Conservation (phyloP, 2,797 vertebrate genomes). For the Hipposideros larvatus region DNA sequence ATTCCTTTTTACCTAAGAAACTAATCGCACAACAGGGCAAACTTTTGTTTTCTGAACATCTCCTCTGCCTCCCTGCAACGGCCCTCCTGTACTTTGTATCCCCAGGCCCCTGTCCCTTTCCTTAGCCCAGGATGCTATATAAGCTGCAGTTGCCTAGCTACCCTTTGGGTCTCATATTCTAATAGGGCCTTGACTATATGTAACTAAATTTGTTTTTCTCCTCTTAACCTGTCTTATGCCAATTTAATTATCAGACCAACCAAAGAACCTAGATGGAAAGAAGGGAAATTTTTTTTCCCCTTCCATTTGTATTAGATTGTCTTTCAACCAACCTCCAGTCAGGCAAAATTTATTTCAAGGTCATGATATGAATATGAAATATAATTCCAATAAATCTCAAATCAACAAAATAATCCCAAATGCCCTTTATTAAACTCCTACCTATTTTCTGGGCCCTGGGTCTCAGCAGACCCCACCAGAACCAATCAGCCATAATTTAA, state of each 20-base stretch:
- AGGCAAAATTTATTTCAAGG: conserved; percentile 41
- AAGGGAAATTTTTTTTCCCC: neutral
- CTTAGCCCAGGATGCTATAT: neutral
- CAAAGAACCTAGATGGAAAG: neutral
- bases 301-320: neutral
- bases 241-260: neutral
- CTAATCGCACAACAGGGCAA: neutral
- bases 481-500: conserved; percentile 36
- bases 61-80: neutral
- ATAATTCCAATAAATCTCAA: conserved; percentile 45
- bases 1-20: neutral
- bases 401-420: conserved; percentile 50
- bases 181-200: neutral
- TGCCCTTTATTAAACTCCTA: neutral
- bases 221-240: neutral
- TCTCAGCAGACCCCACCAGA: conserved; percentile 13
- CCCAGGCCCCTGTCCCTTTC: no score
- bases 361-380: conserved; percentile 22
- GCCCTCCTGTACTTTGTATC: neutral
- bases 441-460: neutral
- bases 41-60: neutral
- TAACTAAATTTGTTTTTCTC: neutral
- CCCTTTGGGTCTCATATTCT: neutral
- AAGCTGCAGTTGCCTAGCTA: neutral
- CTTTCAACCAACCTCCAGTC: neutral